Base-by-base conservation (phyloP, 2,888 invertebrate genomes). In the Panzeria rudis region DNA sequence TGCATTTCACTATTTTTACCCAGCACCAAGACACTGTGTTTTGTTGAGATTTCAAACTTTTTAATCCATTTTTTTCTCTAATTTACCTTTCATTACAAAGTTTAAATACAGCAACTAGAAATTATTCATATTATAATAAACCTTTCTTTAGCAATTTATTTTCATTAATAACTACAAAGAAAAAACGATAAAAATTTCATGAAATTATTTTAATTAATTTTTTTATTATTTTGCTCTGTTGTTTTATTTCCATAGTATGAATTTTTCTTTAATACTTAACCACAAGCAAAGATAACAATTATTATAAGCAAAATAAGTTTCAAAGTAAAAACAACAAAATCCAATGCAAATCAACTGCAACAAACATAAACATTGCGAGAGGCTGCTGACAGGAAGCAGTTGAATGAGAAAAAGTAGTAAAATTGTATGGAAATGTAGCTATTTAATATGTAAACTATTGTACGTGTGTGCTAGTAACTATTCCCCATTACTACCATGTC, bases 291-390 rank as follows among this genome's bases (percentile, higher is more conserved):
- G 9, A 1, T 0, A 44, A 64, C 9, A n/a, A 20, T 35, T 11
- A 25, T 15, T 7, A 41, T 9, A 64, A 64, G n/a, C n/a, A n/a
- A 41, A 62, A 44, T 13, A 62, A 64, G 1, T 59, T 59, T 13
- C 0, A 17, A 17, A 59, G 9, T 17, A 59, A 32, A 32, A 32
- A 15, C 7, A 9, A n/a, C n/a, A n/a, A 29, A n/a, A 15, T 5
- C 5, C 32, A 32, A 17, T 17, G 32, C 17, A 17, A n/a, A 9
- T 32, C n/a, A 56, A 56, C 15, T 32, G n/a, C 17, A 59, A 11
- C 9, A 59, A 32, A 32, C 9, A 59, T 8, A 11, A 32, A 59
- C 9, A 32, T 32, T 11, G 11, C 5, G 2, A 17, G 11, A 35
- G 17, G n/a, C n/a, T 32, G 15, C 32, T 29, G 32, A 9, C n/a